Conservation (phyloP, 2,113 vertebrate genomes). For the Gadus chalcogrammus region DNA sequence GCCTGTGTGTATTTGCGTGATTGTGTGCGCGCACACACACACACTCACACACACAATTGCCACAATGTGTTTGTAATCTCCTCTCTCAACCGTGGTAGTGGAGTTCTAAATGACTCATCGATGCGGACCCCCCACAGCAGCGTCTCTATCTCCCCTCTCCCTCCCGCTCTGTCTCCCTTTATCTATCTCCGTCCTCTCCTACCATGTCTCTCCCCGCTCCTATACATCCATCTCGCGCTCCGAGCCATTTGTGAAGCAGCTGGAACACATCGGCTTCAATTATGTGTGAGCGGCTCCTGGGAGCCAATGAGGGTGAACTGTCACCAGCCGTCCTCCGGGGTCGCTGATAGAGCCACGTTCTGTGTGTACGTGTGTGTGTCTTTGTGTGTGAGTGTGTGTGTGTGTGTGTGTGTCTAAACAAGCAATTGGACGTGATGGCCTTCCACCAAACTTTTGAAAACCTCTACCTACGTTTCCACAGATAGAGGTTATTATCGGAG, state of each 20-base stretch:
- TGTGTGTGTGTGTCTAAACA: too few relatives aligned
- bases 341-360: neutral
- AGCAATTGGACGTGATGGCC: too few relatives aligned
- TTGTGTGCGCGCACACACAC: too few relatives aligned
- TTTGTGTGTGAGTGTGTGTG: too few relatives aligned
- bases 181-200: constrained; percentile 16
- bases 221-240: constrained; percentile 33
- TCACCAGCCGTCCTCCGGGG: constrained; percentile 40
- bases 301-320: constrained; percentile 49
- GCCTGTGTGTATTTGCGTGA: neutral
- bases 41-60: too few relatives aligned
- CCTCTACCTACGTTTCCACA: too few relatives aligned
- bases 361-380: too few relatives aligned
- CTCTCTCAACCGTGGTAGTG: constrained; percentile 24
- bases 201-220: neutral
- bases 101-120: constrained; percentile 32
- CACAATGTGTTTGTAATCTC: constrained; percentile 33
- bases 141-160: neutral
- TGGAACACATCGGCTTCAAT: constrained; percentile 58
- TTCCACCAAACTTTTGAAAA: too few relatives aligned
- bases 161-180: constrained; percentile 5
- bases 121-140: constrained; percentile 52
- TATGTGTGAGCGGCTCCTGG: constrained; percentile 50
- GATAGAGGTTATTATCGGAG: too few relatives aligned
- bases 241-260: constrained; percentile 47